Evolutionary conservation across 2,113 vertebrate species (phyloP).

Genomic region (Scatophagus argus): DNA sequence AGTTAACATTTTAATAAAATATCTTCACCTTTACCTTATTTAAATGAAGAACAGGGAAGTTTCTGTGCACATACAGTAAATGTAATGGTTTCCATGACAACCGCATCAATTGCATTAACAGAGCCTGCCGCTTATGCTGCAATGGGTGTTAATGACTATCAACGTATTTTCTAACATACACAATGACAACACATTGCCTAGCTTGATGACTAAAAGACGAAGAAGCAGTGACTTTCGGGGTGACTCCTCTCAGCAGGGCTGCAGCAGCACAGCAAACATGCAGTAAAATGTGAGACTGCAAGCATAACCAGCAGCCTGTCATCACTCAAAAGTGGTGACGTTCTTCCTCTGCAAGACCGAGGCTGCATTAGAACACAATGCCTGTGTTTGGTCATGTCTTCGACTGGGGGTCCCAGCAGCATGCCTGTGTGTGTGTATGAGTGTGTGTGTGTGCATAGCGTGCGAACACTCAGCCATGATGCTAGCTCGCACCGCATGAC

Average conservation of each 20-base stretch:
- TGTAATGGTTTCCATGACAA: background rate
- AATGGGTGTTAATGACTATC: no score
- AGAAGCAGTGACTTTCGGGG: background rate
- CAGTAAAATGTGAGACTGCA: constrained; percentile 22
- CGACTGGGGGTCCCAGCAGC: constrained; percentile 58
- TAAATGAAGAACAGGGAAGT: no score
- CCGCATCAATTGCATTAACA: background rate
- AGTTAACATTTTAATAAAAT: no score
- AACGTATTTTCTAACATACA: background rate
- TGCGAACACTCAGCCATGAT: constrained; percentile 75
- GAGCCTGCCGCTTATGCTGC: background rate
- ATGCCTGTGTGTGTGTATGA: constrained; percentile 31
- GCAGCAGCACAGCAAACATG: constrained; percentile 22
- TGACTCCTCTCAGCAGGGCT: constrained; percentile 2
- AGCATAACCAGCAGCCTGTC: constrained; percentile 34
- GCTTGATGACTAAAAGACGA: constrained; percentile 9
- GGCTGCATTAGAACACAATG: constrained; percentile 43
- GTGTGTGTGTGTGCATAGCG: constrained; percentile 55
- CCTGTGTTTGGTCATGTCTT: constrained; percentile 61
- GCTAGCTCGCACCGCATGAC: constrained; percentile 61
- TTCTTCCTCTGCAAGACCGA: constrained; percentile 46
- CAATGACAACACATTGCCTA: background rate
- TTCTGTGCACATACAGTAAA: no score
- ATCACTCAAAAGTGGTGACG: constrained; percentile 52
- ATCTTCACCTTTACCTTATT: no score